Evolutionary conservation across 1,140 invertebrate genomes (phyloP), one percentile per base, ranked within the genome.

Genomic region (Nymphalis io): DNA sequence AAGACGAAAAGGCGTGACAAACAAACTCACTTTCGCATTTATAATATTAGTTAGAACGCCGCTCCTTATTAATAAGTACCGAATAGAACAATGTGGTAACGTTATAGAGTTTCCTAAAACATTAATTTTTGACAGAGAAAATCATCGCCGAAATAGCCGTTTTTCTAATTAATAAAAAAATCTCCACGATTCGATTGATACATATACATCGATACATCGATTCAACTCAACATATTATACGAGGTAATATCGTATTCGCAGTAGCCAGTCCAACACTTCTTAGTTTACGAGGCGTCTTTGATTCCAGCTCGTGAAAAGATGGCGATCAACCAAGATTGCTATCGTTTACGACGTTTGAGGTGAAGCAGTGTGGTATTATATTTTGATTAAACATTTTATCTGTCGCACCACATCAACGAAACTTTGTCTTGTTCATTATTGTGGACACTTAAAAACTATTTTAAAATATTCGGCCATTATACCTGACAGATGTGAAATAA

Each of bases 201-300:
- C 4, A 39, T 11, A 11, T 39, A 39, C 4, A 20, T 20, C 16
- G 18, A 8, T 20, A 51, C 27, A 51, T 51, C 46, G 46, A 51
- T 20, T 51, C 10, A 51, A 51, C 16, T 12, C 21, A 15, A 55
- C n/a, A 13, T 13, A 3, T 15, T 13, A 15, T 44, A 44, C 23
- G 1, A 16, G 46, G 18, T 16, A 33, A 48, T 16, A 48, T 55
- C 13, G 20, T 23, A 55, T 27, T 55, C 23, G 23, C 12, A 15
- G 6, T 10, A 53, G 11, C 40, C 18, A 6, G 20, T n/a, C 21
- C 51, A 55, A 20, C 51, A 55, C 51, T 55, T 55, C 27, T 23
- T n/a, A 62, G 21, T 68, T 68, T 68, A 68, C 46, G 57, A 62
- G 59, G 13, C 58, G 67, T n/a, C 39, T 68, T 62, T 62, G 67